These are phyloP conservation scores for Euphysa ruthae DNA, from an alignment of 30 jellyfish, hydroid and myxozoan species.

Conservation along the genomic window DNA sequence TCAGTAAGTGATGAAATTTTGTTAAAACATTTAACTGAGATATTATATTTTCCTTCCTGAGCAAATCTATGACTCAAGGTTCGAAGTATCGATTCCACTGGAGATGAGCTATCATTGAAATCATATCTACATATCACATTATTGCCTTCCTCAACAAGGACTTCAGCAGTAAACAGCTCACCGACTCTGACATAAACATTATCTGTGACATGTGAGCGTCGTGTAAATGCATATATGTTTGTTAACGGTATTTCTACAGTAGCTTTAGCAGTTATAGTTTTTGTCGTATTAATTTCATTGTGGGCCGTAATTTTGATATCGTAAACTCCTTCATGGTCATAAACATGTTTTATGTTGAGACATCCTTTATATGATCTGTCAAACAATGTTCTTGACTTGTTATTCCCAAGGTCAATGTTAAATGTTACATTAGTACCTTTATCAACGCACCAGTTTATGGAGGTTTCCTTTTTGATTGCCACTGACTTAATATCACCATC, in stretches of 20 bases:
- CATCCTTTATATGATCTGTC: not conserved
- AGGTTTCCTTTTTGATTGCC: slow-evolving; percentile 40
- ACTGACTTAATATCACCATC: slow-evolving; percentile 33
- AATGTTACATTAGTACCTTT: slow-evolving; percentile 77
- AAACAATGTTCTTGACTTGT: slow-evolving; percentile 8
- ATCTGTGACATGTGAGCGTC: slow-evolving; percentile 34
- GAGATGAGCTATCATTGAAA: slow-evolving; percentile 36
- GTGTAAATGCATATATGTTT: slow-evolving; percentile 9
- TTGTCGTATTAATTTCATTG: slow-evolving; percentile 29
- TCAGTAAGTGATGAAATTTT: slow-evolving; percentile 36
- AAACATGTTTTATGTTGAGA: slow-evolving; percentile 8
- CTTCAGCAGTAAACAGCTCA: slow-evolving; percentile 31
- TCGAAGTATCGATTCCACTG: not conserved
- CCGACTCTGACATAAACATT: slow-evolving; percentile 34
- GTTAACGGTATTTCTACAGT: slow-evolving; percentile 55
- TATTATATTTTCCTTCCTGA: slow-evolving; percentile 35
- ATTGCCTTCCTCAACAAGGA: slow-evolving; percentile 41
- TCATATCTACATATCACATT: slow-evolving; percentile 38
- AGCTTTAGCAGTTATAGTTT: slow-evolving; percentile 27
- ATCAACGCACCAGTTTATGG: slow-evolving; percentile 47
- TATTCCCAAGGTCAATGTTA: slow-evolving; percentile 65
- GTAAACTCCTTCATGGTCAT: slow-evolving; percentile 34
- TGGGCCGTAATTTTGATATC: slow-evolving; percentile 41
- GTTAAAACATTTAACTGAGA: slow-evolving; percentile 62
- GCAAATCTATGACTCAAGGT: slow-evolving; percentile 34